Base-by-base conservation (phyloP, 2,797 vertebrate species). In the Gallinago nigripennis region DNA sequence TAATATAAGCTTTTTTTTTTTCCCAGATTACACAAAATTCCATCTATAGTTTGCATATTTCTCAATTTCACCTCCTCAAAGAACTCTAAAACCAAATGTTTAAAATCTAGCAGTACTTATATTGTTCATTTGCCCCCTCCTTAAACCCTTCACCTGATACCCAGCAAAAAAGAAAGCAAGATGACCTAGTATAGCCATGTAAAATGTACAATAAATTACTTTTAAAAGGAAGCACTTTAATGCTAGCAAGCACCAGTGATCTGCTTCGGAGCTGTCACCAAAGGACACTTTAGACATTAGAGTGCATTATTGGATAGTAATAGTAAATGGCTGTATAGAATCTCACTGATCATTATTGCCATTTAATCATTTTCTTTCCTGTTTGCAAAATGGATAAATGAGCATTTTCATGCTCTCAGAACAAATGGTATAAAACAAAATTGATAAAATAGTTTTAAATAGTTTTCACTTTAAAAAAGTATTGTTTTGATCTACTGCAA, bases 231-330 rank as follows among this genome's bases (percentile, higher is more conserved):
- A 94, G 51, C 77, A 84, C 79, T 95, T 95, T 95, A 93, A 82
- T 80, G 35, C 63, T 83, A 87, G 75, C 51, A 82, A 90, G 53
- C 41, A 81, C 57, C 82, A 75, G 48, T 56, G 45, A 70, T 95
- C 84, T 93, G 50, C 86, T 92, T 88, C 7, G 0, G 73, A 82
- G 80, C 85, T 86, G 68, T 88, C 90, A 92, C 23, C 31, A 82
- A 94, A 80, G 83, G 83, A 95, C 75, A 81, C 89, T 95, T 87
- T 94, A 94, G 73, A 66, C 58, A 69, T 91, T 93, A 92, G 80
- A 87, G 90, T 73, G 35, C 88, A 92, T 88, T 92, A 92, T 41
- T 93, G 56, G 45, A 45, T 60, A 79, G 94, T 57, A 65, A 85
- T 12, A 25, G 75, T 66, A 92, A 96, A 89, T 78, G 94, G 83